Percentiles rank a stretch among this genome's conserved stretches.
Conservation (phyloP, 2,888 invertebrate species). For the Tillus elongatus region DNA sequence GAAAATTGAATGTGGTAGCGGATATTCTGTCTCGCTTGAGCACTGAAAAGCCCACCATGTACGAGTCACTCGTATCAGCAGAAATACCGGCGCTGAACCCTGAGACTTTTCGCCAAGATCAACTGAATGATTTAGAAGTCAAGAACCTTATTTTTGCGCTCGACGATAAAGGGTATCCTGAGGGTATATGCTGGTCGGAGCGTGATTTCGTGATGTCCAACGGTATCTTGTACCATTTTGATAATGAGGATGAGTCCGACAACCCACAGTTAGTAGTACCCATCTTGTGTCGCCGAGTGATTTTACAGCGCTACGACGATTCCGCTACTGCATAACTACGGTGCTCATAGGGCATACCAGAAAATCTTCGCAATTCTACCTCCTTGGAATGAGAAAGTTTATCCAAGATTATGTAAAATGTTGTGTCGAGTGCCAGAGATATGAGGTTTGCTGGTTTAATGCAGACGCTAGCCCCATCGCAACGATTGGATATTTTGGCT, state of each 20-base stretch:
- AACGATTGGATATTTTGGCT: conserved; percentile 27
- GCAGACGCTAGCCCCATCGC: conserved; percentile 21
- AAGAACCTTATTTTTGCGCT: conserved; percentile 19
- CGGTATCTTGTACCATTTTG: no score
- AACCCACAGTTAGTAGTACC: conserved; percentile 27
- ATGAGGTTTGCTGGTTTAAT: no score
- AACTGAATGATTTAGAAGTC: conserved; percentile 21
- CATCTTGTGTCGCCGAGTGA: no score
- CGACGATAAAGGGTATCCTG: conserved; percentile 9
- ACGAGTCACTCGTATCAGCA: conserved; percentile 3
- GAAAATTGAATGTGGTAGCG: conserved; percentile 33
- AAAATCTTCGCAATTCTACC: no score
- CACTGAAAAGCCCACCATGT: conserved; percentile 29
- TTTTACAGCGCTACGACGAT: no score
- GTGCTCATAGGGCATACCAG: conserved; percentile 22
- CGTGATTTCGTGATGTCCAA: no score
- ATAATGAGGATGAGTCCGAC: no score
- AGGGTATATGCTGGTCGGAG: conserved; percentile 16
- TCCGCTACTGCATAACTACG: conserved; percentile 25
- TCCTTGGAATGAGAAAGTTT: no score
- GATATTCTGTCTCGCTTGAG: conserved; percentile 38
- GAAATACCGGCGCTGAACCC: conserved; percentile 15
- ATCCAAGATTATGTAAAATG: no score
- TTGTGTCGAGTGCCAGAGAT: no score
- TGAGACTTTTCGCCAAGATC: conserved; percentile 12